Evolutionary conservation across 2,113 vertebrate genomes (phyloP), one percentile per base, ranked within the genome.

Genomic region (Thryonomys swinderianus): DNA sequence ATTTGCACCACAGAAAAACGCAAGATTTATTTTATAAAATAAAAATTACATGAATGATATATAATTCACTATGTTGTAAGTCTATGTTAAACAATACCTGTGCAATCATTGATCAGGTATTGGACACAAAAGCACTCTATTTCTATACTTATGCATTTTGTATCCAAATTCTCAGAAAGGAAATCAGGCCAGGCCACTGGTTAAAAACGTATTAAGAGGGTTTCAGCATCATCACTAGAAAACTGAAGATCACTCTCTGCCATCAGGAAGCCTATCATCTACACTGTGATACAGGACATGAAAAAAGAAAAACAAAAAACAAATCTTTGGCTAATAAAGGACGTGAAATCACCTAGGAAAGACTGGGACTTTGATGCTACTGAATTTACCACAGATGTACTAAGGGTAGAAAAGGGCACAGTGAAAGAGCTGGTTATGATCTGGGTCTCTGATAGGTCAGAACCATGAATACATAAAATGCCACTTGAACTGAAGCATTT

Each of bases 221-320:
- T 95, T 92, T 94, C 13, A 59, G n/a, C n/a, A n/a, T n/a, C n/a
- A n/a, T 66, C 32, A 62, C 45, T 83, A 74, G 32, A 27, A 32
- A 82, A 25, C 74, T 92, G 62, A 69, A 90, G 14, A 40, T 57
- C 32, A 74, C 32, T 91, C 23, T 94, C 23, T 71, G 88, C 30
- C 45, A 59, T 76, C n/a, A 74, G 64, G 74, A 94, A 94, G 14
- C 8, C 40, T 48, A 9, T 85, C 64, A 87, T 83, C 45, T 88
- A 69, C n/a, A 71, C 37, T 61, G 13, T 71, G 27, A 74, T 57
- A 62, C 20, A 57, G 85, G 25, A 57, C 3, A 85, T 92, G 5
- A 66, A 27, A 27, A 67, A 95, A n/a, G n/a, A n/a, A n/a, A n/a
- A n/a, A 51, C 74, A 48, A 74, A 48, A 51, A 0, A 2, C n/a